Conservation (phyloP, 2,113 vertebrate species). For the Hymenochirus boettgeri region DNA sequence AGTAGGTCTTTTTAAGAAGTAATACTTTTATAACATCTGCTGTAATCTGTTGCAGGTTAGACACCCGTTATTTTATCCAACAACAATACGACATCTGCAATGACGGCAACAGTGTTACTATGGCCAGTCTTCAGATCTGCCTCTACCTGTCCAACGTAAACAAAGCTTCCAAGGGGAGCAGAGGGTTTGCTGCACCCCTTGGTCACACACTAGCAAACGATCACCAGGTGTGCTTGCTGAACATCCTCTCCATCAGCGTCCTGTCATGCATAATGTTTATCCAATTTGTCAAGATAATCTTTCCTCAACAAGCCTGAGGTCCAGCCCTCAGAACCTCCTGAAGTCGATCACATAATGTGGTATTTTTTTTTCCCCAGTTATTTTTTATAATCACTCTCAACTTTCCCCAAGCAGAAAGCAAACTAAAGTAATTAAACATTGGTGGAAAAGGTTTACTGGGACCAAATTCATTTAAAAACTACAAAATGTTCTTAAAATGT, state of each 20-base stretch:
- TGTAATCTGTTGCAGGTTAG: constrained; percentile 48
- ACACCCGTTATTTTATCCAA: constrained; percentile 52
- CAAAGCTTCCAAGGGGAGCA: constrained; percentile 68
- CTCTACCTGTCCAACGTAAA: constrained; percentile 88
- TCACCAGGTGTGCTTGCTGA: constrained; percentile 89
- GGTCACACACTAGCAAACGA: constrained; percentile 84
- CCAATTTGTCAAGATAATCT: constrained; percentile 99
- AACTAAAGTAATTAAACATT: constrained; percentile 79
- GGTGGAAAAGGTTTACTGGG: constrained; percentile 65
- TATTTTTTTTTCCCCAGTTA: constrained; percentile 55
- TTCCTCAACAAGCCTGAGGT: constrained; percentile 87
- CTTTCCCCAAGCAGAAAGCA: constrained; percentile 67
- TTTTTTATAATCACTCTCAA: constrained; percentile 70
- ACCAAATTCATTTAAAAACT: constrained; percentile 57
- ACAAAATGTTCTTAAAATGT: constrained; percentile 55
- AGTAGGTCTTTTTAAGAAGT: constrained; percentile 45
- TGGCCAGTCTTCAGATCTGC: constrained; percentile 73
- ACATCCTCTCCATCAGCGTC: constrained; percentile 90
- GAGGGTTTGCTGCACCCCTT: constrained; percentile 65
- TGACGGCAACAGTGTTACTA: constrained; percentile 70
- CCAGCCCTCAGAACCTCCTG: constrained; percentile 64
- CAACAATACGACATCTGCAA: constrained; percentile 68
- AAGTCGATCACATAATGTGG: constrained; percentile 71
- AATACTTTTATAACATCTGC: constrained; percentile 53
- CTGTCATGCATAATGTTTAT: constrained; percentile 99